Percentiles rank a stretch among this genome's conserved stretches.
Conservation (phyloP, 2,113 vertebrate genomes). For the Alosa alosa region DNA sequence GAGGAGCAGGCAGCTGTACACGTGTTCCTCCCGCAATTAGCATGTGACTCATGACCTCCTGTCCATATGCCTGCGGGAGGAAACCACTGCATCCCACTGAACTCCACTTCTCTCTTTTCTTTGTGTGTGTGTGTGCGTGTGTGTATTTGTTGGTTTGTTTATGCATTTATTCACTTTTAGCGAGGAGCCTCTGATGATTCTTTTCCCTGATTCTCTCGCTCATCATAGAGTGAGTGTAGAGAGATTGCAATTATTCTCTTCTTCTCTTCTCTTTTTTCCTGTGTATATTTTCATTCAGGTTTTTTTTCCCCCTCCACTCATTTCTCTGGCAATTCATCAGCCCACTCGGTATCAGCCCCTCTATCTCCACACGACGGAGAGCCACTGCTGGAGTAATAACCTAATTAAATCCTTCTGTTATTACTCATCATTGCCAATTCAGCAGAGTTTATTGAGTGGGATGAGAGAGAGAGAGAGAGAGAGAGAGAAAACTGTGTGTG, state of each 20-base stretch:
- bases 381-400: conserved; percentile 18
- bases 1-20: conserved; percentile 19
- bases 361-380: conserved; percentile 22
- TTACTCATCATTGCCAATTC: conserved; percentile 25
- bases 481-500: not conserved
- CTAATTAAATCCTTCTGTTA: conserved; percentile 33
- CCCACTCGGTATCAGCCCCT: conserved; percentile 26
- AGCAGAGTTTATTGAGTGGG: not conserved
- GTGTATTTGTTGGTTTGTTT: not conserved
- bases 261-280: not conserved
- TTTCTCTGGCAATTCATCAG: conserved; percentile 27
- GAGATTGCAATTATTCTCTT: not conserved
- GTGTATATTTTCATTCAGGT: not conserved
- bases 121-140: not conserved
- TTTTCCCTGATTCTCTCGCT: not conserved
- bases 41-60: conserved; percentile 40
- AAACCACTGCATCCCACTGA: conserved; percentile 36
- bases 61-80: conserved; percentile 31
- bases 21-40: conserved; percentile 37
- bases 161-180: not conserved
- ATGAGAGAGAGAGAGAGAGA: not conserved
- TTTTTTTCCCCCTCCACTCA: not conserved
- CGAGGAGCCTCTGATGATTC: not conserved
- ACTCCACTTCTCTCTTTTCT: not conserved
- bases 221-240: not conserved